phyloP scores from a whole-genome alignment of 2,888 invertebrate species.

The Torymus aiolomorphi region DNA sequence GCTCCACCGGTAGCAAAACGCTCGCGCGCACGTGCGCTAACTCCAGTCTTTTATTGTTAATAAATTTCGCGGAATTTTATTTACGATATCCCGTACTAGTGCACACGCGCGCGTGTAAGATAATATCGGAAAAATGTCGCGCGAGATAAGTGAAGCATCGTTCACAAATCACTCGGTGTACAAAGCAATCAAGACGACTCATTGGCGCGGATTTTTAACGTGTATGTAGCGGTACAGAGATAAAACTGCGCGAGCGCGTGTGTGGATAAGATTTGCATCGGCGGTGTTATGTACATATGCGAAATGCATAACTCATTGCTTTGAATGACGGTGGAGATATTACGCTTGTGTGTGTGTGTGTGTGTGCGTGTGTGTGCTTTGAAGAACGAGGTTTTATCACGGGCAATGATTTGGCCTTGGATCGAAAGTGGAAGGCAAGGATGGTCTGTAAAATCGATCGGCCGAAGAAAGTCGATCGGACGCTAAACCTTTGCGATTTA shows the following conservation, averaged over 20 bases:
- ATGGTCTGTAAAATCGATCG: no score
- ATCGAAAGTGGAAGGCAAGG: no score
- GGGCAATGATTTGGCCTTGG: no score
- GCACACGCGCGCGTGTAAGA: no score
- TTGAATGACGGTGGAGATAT: no score
- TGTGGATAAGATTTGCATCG: slow-evolving; percentile 45
- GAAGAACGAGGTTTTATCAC: no score
- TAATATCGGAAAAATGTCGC: background rate
- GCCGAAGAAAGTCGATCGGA: no score
- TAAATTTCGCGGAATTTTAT: slow-evolving; percentile 29
- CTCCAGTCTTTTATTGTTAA: slow-evolving; percentile 20
- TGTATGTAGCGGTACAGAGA: background rate
- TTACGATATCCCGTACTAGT: slow-evolving; percentile 2
- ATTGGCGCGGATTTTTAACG: slow-evolving; percentile 15
- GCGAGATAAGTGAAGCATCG: background rate
- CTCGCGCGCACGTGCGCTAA: background rate
- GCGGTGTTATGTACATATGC: background rate
- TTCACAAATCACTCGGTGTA: slow-evolving; percentile 45
- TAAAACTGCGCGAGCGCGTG: slow-evolving; percentile 22
- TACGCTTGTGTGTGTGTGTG: no score
- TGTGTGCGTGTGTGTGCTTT: no score
- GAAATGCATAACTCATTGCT: slow-evolving; percentile 25
- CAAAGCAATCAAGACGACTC: slow-evolving; percentile 25
- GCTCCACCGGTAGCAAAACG: background rate
- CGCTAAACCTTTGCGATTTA: no score